phyloP scores from a whole-genome alignment of 2,113 vertebrate genomes.

The Proteles cristata region DNA sequence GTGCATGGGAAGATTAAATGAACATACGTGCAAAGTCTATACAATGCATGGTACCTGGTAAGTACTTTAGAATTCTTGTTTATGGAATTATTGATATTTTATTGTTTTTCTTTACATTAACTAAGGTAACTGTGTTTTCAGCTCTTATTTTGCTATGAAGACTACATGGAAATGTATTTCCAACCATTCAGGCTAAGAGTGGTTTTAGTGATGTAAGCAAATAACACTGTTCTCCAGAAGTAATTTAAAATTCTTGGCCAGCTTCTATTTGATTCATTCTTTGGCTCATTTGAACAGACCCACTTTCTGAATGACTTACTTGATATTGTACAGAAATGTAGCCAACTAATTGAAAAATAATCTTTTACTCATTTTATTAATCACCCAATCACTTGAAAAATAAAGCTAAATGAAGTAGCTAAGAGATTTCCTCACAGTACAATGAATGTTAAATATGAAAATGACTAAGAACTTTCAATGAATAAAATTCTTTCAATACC shows the following conservation, averaged over 20 bases:
- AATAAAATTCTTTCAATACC: neutral
- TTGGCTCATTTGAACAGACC: neutral
- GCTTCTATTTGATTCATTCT: neutral
- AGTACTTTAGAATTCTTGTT: neutral
- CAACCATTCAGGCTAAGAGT: neutral
- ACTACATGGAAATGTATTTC: neutral
- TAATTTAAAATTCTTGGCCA: neutral
- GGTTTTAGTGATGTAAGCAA: neutral
- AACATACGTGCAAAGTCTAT: neutral
- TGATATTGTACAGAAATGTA: neutral
- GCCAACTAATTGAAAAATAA: neutral
- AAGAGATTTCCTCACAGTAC: neutral
- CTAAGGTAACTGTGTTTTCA: neutral
- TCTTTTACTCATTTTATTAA: constrained; percentile 8
- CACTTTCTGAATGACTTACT: neutral
- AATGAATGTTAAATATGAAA: neutral
- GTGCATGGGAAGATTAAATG: neutral
- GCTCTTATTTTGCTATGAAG: neutral
- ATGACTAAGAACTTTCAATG: neutral
- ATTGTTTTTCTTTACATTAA: neutral
- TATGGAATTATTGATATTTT: neutral
- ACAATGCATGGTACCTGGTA: neutral
- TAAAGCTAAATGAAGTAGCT: neutral
- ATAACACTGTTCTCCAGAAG: neutral
- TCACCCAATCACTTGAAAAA: neutral